Conservation (phyloP, 1,140 invertebrate species). For the Eupristina koningsbergeri region DNA sequence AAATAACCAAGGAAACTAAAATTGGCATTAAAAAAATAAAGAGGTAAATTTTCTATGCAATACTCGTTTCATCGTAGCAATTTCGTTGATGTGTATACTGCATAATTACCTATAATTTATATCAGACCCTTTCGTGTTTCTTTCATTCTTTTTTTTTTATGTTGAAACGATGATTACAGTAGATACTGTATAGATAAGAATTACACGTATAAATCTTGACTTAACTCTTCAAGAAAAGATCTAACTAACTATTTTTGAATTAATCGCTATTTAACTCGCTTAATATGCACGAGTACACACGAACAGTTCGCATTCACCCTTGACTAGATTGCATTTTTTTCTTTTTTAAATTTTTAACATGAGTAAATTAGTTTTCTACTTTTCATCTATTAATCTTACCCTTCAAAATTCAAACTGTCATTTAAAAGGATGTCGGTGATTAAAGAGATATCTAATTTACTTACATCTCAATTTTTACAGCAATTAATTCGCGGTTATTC, state of each 20-base stretch:
- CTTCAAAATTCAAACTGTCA: slow-evolving; percentile 19
- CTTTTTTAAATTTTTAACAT: slow-evolving; percentile 19
- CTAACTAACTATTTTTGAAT: slow-evolving; percentile 51
- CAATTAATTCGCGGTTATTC: slow-evolving; percentile 30
- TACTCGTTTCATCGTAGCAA: slow-evolving; percentile 40
- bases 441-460: slow-evolving; percentile 26
- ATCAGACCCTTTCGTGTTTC: slow-evolving; percentile 16
- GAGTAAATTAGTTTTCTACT: slow-evolving; percentile 30
- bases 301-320: slow-evolving; percentile 46
- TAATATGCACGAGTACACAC: slow-evolving; percentile 49
- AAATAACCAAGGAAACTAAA: slow-evolving; percentile 15
- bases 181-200: slow-evolving; percentile 51
- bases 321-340: slow-evolving; percentile 51
- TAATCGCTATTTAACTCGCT: slow-evolving; percentile 41
- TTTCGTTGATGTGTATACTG: slow-evolving; percentile 35
- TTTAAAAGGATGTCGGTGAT: slow-evolving; percentile 23
- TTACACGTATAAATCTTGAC: slow-evolving; percentile 51
- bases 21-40: slow-evolving; percentile 35
- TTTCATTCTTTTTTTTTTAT: slow-evolving; percentile 21
- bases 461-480: slow-evolving; percentile 43
- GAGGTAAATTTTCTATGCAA: slow-evolving; percentile 38
- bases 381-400: slow-evolving; percentile 7
- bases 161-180: slow-evolving; percentile 47
- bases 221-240: slow-evolving; percentile 50
- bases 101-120: slow-evolving; percentile 26